Conservation (phyloP, 2,888 invertebrate genomes). For the Plebejus melissa region DNA sequence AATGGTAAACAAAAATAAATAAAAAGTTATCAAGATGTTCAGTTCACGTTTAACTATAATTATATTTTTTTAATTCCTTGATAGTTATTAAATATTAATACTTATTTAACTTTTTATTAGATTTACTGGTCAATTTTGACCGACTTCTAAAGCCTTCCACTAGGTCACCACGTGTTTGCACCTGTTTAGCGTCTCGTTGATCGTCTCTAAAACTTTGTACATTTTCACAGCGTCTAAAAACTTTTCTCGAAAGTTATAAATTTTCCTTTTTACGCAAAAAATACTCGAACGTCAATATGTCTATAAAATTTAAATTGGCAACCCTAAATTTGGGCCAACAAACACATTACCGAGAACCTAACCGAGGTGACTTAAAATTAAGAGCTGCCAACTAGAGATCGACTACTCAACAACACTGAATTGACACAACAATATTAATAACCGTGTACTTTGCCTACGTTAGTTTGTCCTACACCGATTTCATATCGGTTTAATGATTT, state of each 20-base stretch:
- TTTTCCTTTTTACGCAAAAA: not conserved
- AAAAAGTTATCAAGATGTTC: not conserved
- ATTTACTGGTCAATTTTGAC: not conserved
- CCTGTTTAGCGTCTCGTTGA: not conserved
- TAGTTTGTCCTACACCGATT: conserved; percentile 15
- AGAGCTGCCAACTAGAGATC: conserved; percentile 10
- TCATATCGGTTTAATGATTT: conserved; percentile 14
- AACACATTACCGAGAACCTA: not conserved
- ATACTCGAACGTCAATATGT: not conserved
- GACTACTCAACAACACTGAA: not conserved
- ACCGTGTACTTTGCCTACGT: conserved; percentile 10
- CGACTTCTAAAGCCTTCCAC: not conserved
- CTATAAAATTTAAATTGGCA: conserved; percentile 13
- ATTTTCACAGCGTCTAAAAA: not conserved
- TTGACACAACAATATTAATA: conserved; percentile 24
- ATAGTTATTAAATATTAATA: not conserved
- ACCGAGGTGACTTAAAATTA: conserved; percentile 17
- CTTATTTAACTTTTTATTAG: not conserved
- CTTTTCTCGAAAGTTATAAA: not conserved
- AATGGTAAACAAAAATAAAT: not conserved
- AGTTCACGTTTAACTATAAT: not conserved
- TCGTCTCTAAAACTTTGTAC: not conserved
- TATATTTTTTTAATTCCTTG: not conserved
- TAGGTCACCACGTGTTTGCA: not conserved
- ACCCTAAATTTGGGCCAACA: not conserved